phyloP scores from a whole-genome alignment of 1,140 invertebrate genomes.

The Drosophila trapezifrons region DNA sequence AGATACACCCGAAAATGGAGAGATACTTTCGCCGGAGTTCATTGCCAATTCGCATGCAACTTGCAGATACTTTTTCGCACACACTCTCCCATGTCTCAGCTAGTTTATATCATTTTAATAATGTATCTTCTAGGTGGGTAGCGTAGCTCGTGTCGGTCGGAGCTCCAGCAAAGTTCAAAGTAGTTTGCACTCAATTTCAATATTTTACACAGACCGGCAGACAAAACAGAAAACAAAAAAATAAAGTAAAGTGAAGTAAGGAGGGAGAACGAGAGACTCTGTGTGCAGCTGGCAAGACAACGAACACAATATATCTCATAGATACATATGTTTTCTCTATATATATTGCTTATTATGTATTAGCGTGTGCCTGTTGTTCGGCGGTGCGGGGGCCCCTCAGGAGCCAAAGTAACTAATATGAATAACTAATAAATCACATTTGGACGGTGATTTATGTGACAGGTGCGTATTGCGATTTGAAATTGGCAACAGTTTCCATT shows the following conservation, averaged over 20 bases:
- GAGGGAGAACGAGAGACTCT: conserved; percentile 30
- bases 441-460: conserved; percentile 79
- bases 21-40: conserved; percentile 54
- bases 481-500: conserved; percentile 80
- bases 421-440: conserved; percentile 82
- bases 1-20: conserved; percentile 38
- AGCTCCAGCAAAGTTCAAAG: conserved; percentile 60
- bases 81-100: conserved; percentile 56
- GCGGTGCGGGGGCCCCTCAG: conserved; percentile 44
- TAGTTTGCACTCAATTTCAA: conserved; percentile 82
- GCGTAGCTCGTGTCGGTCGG: conserved; percentile 7
- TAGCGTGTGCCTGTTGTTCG: conserved; percentile 60
- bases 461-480: conserved; percentile 82
- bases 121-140: conserved; percentile 64
- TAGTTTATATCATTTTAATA: conserved; percentile 82
- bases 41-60: conserved; percentile 72
- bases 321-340: conserved; percentile 67
- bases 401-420: conserved; percentile 76
- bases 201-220: conserved; percentile 71
- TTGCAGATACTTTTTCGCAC: conserved; percentile 47
- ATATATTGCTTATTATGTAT: conserved; percentile 78
- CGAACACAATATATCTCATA: conserved; percentile 63
- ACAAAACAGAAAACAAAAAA: conserved; percentile 18
- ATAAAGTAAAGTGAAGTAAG: conserved; percentile 26
- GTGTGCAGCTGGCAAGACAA: conserved; percentile 60